Base-by-base conservation (phyloP, 2,888 invertebrate genomes). In the Trypoxylon attenuatum region DNA sequence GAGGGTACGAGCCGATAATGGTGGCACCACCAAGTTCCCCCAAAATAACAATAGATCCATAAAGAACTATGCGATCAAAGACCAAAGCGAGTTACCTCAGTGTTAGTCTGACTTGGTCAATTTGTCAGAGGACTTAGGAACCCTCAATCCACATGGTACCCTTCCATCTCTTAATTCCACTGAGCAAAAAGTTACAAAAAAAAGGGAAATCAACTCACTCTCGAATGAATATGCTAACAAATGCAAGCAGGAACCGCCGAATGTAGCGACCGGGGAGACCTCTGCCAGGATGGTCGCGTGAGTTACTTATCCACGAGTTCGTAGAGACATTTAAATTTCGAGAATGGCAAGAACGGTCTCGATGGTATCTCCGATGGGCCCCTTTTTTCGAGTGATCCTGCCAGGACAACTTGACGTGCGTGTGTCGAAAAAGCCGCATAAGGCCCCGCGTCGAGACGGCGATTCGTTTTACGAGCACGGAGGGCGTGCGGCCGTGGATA, bases 381-480 rank as follows among this genome's bases (percentile, higher is more conserved):
- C 23, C 33, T 61, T 64, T 60, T 59, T 49, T 10, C 19, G 23
- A 5, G 25, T 41, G 55, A 42, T 65, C 25, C 49, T 55, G 45
- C 53, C 19, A 23, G 62, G 62, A 70, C 74, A 73, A 70, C 46
- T 73, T 64, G 69, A 73, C 66, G 58, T 75, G 50, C 52, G 51
- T 61, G 65, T 65, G 65, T 68, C 71, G 72, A 80, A 81, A 82
- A 82, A 79, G 75, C 68, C 66, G 77, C 80, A 82, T 79, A 76
- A 80, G 77, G 77, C 69, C 63, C 74, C 71, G 62, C 71, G 67
- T 62, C n/a, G 33, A 67, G 68, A 59, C 70, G 78, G 76, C 76
- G 78, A 79, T 81, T 76, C 78, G 74, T 82, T 83, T 83, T 81
- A 82, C 80, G 81, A 79, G 69, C 78, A 80, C 77, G 81, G 74